Base-by-base conservation (phyloP, 2,888 invertebrate species). In the Pristionchus fissidentatus region DNA sequence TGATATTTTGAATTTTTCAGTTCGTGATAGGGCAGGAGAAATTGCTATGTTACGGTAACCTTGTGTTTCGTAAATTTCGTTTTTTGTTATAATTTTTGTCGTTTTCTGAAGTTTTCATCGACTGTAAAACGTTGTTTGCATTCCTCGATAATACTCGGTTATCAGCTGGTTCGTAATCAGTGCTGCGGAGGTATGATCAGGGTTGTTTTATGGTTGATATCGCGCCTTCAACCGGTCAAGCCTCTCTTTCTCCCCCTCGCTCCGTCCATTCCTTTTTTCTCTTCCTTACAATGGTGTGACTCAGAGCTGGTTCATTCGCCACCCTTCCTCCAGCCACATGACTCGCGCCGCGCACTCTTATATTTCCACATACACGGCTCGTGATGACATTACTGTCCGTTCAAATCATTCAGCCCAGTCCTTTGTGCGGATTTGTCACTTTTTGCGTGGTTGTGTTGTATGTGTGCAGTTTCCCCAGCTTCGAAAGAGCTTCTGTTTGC, bases 401-500 rank as follows among this genome's bases (percentile, higher is more conserved):
- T 32, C 8, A 66, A 66, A 66, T 38, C 62, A 38, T 38, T 22
- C 29, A 7, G 29, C 8, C 38, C 62, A 22, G 35, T 66, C 38
- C 62, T 66, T 66, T n/a, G 32, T 29, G 15, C 62, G 38, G 62
- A 66, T 38, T 38, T 38, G 38, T 66, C 62, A 66, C 35, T 66
- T 66, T 66, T 19, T 38, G 38, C 62, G 62, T 38, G 15, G 35
- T 66, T 66, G 35, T 38, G 62, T 66, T 22, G 22, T 66, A 66
- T 66, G 4, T 66, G 62, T 38, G 62, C 62, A 38, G 62, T 66
- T 66, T 66, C 62, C n/a, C 38, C 62, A 66, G 62, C 62, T 38
- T 38, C 22, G 38, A 66, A 66, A 38, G n/a, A n/a, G 62, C 62
- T 66, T 66, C 62, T 66, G 62, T 66, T 66, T 66, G 62, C 62